Conservation (phyloP, 2,797 vertebrate genomes). For the Petrocephalus sullivani region DNA sequence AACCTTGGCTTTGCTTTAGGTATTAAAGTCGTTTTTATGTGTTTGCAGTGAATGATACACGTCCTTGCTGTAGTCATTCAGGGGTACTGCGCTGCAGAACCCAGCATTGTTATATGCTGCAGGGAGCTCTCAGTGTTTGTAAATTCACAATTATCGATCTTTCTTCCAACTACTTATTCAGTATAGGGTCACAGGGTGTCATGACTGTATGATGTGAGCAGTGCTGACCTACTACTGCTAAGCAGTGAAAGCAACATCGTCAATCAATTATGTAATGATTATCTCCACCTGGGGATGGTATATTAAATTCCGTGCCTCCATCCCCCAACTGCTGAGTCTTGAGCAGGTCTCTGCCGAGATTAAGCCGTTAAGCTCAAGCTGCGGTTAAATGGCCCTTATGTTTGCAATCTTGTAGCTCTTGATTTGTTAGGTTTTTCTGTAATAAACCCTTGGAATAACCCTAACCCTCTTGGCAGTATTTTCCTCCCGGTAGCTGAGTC, state of each 20-base stretch:
- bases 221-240: background rate
- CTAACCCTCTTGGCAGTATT: background rate
- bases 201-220: background rate
- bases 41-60: background rate
- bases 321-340: background rate
- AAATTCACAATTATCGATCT: slow-evolving; percentile 12
- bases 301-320: background rate
- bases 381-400: background rate
- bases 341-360: background rate
- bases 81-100: background rate
- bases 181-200: background rate
- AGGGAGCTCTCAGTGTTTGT: background rate
- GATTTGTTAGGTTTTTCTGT: background rate
- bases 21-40: background rate
- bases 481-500: background rate
- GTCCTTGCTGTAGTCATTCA: background rate
- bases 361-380: background rate
- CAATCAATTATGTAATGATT: slow-evolving; percentile 4
- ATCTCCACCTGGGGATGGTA: background rate
- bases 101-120: background rate
- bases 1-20: background rate
- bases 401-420: background rate
- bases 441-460: background rate
- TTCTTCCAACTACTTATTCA: background rate
- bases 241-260: background rate